Evolutionary conservation across 2,888 invertebrate genomes (phyloP), one percentile per base, ranked within the genome.

Genomic region (Tipula lateralis): DNA sequence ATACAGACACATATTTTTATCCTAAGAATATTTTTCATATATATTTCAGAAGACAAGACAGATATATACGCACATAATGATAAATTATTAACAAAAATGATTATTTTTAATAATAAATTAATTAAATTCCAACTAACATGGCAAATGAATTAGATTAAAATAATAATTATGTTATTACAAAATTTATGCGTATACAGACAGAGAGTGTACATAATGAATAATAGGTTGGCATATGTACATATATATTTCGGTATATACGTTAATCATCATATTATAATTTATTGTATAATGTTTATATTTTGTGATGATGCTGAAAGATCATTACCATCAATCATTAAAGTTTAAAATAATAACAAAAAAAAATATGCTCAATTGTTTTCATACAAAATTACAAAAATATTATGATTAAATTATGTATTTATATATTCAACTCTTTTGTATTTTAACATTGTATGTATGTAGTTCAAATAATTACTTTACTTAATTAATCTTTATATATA

Each of bases 251-350:
- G 13, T 39, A 39, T 39, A 39, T 24, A 66, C 66, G 24, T 66
- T 66, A 66, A 66, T 24, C 66, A 66, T 66, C 66, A 66, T 24
- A n/a, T n/a, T 39, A n/a, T 39, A 39, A 39, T 44, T 9, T 36
- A 7, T 44, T 44, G 16, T 36, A 24, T 19, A 66, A 66, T 66
- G 19, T 66, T 66, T 66, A 13, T 66, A 24, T 66, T 66, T 66
- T 66, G 66, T 66, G 66, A 66, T 66, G 66, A 24, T 66, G 66
- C 9, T 66, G 66, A 66, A 66, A 66, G 66, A 66, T 66, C 66
- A 66, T 66, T 24, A 66, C 66, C 66, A 66, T 66, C 66, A 66
- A 66, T 66, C 66, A 66, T 66, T 66, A 66, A 66, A 66, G 66
- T 66, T 66, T 66, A 66, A 66, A 66, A 66, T 66, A 66, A 66